Evolutionary conservation across 1,140 invertebrate species (phyloP), one percentile per base, ranked within the genome.

Genomic region (Colletes latitarsis): DNA sequence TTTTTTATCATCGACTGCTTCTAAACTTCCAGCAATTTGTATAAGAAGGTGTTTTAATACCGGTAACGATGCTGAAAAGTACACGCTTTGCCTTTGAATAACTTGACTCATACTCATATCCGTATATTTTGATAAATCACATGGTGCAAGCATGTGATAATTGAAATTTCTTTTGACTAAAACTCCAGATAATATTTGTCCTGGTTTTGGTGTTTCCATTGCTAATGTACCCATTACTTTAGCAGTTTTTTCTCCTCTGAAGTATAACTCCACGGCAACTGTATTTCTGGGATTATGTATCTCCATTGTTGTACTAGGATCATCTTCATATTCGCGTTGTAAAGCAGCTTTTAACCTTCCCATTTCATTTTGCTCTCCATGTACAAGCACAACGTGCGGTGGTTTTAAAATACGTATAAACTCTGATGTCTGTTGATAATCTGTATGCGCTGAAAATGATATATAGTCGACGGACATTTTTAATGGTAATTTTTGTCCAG

Each of bases 341-440:
- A 99, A 93, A 0, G 98, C 99, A 63, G 98, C 96, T 93, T 99
- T 99, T 63, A 99, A 92, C 41, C 99, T 95, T 4, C 96, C 96
- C 99, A 99, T 99, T 94, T 99, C 99, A 92, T 99, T 99, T 91
- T 98, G 97, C 93, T 99, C 99, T 1, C 99, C 99, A 92, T 99
- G 99, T 0, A 99, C 99, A 30, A 99, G 94, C 15, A 99, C 98
- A 66, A 99, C 97, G 94, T 99, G 98, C 0, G 98, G 96, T 19
- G 99, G 99, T 91, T 98, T 98, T 17, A 99, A 93, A 55, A 97
- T 96, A 49, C 98, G 95, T 80, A 99, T 98, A 89, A 99, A 99
- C 94, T 99, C 98, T 39, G 97, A 98, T 0, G 99, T 99, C 94
- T 99, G 99, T 90, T 99, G 97, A 93, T 99, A 99, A 93, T 99